A percentile compares a stretch with the other conserved stretches of the same genome.
phyloP scores from a whole-genome alignment of 2,888 invertebrate species.

The Julus scandinavius region DNA sequence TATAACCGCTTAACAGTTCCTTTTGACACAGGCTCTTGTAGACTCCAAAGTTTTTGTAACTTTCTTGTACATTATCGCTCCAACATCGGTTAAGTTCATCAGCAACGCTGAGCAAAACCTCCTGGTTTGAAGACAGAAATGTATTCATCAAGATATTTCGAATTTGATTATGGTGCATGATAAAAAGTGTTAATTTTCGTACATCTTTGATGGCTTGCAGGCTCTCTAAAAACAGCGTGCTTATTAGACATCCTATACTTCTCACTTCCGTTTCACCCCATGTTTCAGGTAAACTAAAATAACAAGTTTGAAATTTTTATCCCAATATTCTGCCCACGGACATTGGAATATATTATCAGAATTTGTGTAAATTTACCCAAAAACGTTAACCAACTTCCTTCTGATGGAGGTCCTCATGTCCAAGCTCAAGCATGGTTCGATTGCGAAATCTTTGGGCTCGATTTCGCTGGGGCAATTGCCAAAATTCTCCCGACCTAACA shows the following conservation, averaged over 20 bases:
- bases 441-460: neutral
- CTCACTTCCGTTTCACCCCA: constrained; percentile 51
- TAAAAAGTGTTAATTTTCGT: neutral
- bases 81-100: constrained; percentile 44
- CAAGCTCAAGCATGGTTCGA: constrained; percentile 43
- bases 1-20: constrained; percentile 42
- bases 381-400: constrained; percentile 37
- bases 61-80: constrained; percentile 27
- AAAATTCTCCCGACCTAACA: constrained; percentile 15
- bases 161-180: neutral
- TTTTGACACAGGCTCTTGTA: constrained; percentile 23
- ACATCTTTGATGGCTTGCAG: constrained; percentile 47
- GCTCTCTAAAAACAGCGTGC: constrained; percentile 49
- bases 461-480: neutral
- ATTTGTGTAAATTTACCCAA: constrained; percentile 1
- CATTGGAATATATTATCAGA: neutral
- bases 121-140: constrained; percentile 43
- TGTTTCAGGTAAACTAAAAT: constrained; percentile 42
- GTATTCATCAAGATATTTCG: neutral
- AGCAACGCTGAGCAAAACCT: constrained; percentile 10
- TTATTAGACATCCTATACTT: constrained; percentile 46
- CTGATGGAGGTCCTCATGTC: constrained; percentile 47
- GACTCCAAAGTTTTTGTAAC: neutral
- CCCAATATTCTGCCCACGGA: neutral
- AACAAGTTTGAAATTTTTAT: neutral